Base-by-base conservation (phyloP, 2,113 vertebrate genomes). In the Orycteropus afer region DNA sequence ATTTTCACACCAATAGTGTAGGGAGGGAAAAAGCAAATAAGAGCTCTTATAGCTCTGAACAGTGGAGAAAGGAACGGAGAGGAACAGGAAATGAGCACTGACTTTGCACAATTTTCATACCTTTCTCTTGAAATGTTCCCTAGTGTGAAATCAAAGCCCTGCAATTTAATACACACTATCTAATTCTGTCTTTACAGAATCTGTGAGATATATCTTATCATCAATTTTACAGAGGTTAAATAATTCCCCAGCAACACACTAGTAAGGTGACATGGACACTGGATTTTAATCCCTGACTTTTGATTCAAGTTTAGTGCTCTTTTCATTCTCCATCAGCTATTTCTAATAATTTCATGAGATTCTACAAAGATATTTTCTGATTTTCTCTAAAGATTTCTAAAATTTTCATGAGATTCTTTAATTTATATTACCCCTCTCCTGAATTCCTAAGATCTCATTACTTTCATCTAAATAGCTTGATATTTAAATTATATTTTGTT, bases 381-480 rank as follows among this genome's bases (percentile, higher is more conserved):
- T 51, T 86, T 94, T 32, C 45, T 73, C 18, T 59, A 47, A 65
- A 13, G 37, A 74, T 34, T 89, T 83, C 51, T 53, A 89, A 45
- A 82, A 74, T 8, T 85, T 81, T 83, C 27, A 42, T 73, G 81
- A 77, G 57, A 86, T 91, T 74, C 6, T 69, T n/a, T 82, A 71
- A 8, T 76, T n/a, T 61, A 74, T 2, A 40, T 84, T 55, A 63
- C 23, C 15, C 0, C 20, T 32, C 40, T 91, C 53, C 14, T 7
- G 32, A 89, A 37, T 87, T 49, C 34, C 22, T 45, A 77, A 49
- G 34, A 14, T 81, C 14, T 51, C 15, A 4, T 55, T 6, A 5
- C 37, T 40, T 40, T 88, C 51, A 76, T 49, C 61, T 37, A 47
- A 89, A 69, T 40, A 59, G 14, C 27, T 29, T 55, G 4, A 57